These are phyloP conservation scores for Ypsolopha scabrella DNA, from an alignment of 2,888 invertebrate species.

Conservation along the genomic window DNA sequence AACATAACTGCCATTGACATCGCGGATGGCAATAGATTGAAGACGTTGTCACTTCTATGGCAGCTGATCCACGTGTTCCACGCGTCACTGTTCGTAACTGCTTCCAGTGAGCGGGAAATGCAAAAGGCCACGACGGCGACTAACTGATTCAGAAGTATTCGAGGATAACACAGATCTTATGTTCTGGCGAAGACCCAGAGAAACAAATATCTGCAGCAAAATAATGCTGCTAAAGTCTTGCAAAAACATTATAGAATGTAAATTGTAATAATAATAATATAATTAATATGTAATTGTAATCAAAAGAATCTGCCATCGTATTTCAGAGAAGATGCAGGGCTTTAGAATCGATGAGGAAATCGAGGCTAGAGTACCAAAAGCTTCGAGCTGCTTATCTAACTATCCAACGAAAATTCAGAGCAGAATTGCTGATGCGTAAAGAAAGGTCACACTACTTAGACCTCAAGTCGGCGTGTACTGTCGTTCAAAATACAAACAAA, in stretches of 20 bases:
- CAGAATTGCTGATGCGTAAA: slow-evolving; percentile 36
- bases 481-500: slow-evolving; percentile 40
- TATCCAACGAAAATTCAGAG: slow-evolving; percentile 53
- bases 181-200: slow-evolving; percentile 20
- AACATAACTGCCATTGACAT: slow-evolving; percentile 82
- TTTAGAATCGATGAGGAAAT: slow-evolving; percentile 29
- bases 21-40: slow-evolving; percentile 90
- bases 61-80: slow-evolving; percentile 88
- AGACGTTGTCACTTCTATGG: slow-evolving; percentile 89
- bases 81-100: slow-evolving; percentile 78
- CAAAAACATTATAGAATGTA: slow-evolving; percentile 50
- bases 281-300: slow-evolving; percentile 10
- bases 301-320: slow-evolving; percentile 23
- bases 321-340: slow-evolving; percentile 47
- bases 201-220: slow-evolving; percentile 16
- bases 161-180: slow-evolving; percentile 33
- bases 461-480: slow-evolving; percentile 29
- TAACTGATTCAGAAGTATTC: slow-evolving; percentile 49
- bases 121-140: slow-evolving; percentile 37
- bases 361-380: slow-evolving; percentile 20
- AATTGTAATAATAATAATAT: slow-evolving; percentile 26
- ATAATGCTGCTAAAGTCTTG: slow-evolving; percentile 26
- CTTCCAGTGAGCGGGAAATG: slow-evolving; percentile 62
- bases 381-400: slow-evolving; percentile 31
- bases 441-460: slow-evolving; percentile 27